Evolutionary conservation across 2,888 invertebrate species (phyloP).

Genomic region (Diachrysia chrysitis): DNA sequence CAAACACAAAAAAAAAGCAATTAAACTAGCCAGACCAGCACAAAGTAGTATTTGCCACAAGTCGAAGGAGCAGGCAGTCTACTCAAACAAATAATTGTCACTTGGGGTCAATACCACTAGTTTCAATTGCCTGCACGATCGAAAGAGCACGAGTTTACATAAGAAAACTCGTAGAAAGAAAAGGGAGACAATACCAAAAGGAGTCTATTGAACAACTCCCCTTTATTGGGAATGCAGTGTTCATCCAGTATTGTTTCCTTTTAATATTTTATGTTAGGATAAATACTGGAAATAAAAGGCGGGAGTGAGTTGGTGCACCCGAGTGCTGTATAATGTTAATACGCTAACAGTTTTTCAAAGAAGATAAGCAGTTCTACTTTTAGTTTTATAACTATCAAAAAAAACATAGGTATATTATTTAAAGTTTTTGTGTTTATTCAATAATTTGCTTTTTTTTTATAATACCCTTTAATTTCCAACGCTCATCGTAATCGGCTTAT

Average conservation of each 20-base stretch:
- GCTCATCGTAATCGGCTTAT: too few species aligned
- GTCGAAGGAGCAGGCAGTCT: not conserved
- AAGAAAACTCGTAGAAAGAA: not conserved
- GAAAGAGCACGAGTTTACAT: not conserved
- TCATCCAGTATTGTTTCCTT: constrained; percentile 11
- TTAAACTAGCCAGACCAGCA: not conserved
- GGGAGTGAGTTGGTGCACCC: too few species aligned
- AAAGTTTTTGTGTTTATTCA: too few species aligned
- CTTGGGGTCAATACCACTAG: not conserved
- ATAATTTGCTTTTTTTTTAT: too few species aligned
- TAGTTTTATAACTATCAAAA: too few species aligned
- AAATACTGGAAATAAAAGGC: not conserved
- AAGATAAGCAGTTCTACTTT: too few species aligned
- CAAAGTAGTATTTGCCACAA: not conserved
- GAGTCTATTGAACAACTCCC: constrained; percentile 23
- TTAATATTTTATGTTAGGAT: constrained; percentile 10
- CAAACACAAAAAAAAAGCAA: not conserved
- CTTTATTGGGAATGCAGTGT: constrained; percentile 13
- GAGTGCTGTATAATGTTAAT: not conserved
- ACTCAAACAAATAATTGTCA: constrained; percentile 2
- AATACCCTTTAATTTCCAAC: too few species aligned
- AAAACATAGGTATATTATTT: too few species aligned
- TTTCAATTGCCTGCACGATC: not conserved
- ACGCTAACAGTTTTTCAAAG: too few species aligned
- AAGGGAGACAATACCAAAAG: constrained; percentile 24